phyloP scores from a whole-genome alignment of 2,888 invertebrate species.

The Campopleginae sp. region DNA sequence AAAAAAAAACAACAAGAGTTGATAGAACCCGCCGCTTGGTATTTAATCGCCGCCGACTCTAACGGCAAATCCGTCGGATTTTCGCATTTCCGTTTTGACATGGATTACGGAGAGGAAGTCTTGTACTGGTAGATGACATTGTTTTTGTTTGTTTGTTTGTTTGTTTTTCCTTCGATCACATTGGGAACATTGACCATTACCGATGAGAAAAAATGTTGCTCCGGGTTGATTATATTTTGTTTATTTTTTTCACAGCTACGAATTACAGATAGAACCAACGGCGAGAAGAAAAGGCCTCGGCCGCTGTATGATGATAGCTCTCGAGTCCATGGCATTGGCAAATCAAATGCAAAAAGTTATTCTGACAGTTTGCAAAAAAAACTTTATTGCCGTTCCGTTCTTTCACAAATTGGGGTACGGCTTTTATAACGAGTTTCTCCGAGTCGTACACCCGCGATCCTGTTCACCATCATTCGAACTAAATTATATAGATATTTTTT shows the following conservation, averaged over 20 bases:
- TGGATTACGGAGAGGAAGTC: slow-evolving; percentile 89
- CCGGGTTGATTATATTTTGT: slow-evolving; percentile 37
- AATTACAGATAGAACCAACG: slow-evolving; percentile 91
- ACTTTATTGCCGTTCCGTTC: slow-evolving; percentile 89
- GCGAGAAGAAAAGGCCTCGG: slow-evolving; percentile 93
- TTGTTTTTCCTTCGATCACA: neutral
- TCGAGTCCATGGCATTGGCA: slow-evolving; percentile 90
- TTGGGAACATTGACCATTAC: no score
- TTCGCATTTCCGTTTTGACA: slow-evolving; percentile 91
- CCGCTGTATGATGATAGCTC: slow-evolving; percentile 91
- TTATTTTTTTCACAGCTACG: slow-evolving; percentile 88
- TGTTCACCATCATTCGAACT: no score
- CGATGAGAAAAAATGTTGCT: neutral
- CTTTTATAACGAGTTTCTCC: slow-evolving; percentile 1
- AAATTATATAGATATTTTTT: neutral
- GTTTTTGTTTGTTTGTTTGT: neutral
- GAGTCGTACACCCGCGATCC: no score
- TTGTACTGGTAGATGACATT: slow-evolving; percentile 88
- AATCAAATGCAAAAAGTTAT: slow-evolving; percentile 92
- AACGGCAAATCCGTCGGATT: slow-evolving; percentile 87
- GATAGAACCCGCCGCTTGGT: slow-evolving; percentile 88
- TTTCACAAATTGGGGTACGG: slow-evolving; percentile 91
- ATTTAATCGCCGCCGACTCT: slow-evolving; percentile 85
- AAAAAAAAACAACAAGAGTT: slow-evolving; percentile 88
- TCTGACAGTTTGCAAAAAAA: slow-evolving; percentile 93